phyloP scores from a whole-genome alignment of 2,797 vertebrate species.

The Platalea minor region DNA sequence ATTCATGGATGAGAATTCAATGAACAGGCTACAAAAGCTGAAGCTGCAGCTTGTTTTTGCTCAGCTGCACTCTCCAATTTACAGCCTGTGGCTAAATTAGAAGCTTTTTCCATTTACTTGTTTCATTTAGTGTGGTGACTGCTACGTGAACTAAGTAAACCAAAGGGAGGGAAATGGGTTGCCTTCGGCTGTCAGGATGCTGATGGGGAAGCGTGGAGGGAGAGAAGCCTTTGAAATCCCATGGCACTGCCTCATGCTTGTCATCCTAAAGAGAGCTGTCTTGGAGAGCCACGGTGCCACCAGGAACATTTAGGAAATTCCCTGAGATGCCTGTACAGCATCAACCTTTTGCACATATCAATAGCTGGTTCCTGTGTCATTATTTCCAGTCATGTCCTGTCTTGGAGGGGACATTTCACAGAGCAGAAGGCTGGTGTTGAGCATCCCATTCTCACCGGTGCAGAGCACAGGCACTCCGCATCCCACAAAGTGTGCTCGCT shows the following conservation, averaged over 20 bases:
- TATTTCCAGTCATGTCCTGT: background rate
- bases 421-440: background rate
- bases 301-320: background rate
- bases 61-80: background rate
- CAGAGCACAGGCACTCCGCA: background rate
- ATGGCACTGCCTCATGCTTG: background rate
- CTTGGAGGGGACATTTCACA: background rate
- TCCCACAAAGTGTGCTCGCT: background rate
- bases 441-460: background rate
- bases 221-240: slow-evolving; percentile 9
- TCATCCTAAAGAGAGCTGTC: background rate
- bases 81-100: background rate
- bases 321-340: background rate
- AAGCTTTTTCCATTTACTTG: background rate
- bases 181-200: background rate
- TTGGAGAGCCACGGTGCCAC: background rate
- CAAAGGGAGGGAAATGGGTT: background rate
- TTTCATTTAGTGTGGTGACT: background rate
- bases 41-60: background rate
- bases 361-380: background rate
- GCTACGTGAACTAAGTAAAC: background rate
- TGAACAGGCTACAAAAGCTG: background rate
- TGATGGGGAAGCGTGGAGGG: background rate
- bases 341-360: background rate
- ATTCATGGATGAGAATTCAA: background rate